Percentiles rank a stretch among this genome's conserved stretches.
Evolutionary conservation across 2,113 vertebrate genomes (phyloP).

Genomic region (Poecilia latipinna): DNA sequence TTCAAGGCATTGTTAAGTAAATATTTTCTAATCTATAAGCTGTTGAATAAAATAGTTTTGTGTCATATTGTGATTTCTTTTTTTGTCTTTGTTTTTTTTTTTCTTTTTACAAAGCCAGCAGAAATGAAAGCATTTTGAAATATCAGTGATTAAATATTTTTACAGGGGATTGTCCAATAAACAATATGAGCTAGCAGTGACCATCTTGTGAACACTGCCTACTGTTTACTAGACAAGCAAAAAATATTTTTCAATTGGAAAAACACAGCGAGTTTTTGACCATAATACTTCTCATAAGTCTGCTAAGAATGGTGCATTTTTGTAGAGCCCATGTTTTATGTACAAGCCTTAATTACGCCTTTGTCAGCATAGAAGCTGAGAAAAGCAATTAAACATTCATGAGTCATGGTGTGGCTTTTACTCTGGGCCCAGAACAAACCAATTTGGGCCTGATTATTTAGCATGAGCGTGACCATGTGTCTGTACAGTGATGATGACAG

Average conservation of each 20-base stretch:
- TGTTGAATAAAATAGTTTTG: no score
- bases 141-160: no score
- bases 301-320: constrained; percentile 52
- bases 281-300: constrained; percentile 38
- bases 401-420: constrained; percentile 47
- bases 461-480: constrained; percentile 46
- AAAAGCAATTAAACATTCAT: constrained; percentile 69
- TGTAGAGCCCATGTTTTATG: constrained; percentile 45
- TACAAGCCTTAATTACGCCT: constrained; percentile 63
- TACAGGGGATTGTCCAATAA: no score
- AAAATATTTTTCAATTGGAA: constrained; percentile 20
- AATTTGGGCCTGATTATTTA: constrained; percentile 59
- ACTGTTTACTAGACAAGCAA: constrained; percentile 17
- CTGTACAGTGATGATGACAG: constrained; percentile 44
- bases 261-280: constrained; percentile 23
- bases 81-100: no score
- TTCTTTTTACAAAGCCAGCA: no score
- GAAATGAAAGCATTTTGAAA: no score
- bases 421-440: constrained; percentile 55
- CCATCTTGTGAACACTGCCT: constrained; percentile 6
- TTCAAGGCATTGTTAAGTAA: no score
- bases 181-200: not conserved
- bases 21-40: no score
- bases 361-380: constrained; percentile 59
- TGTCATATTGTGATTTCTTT: no score